Evolutionary conservation across 2,888 invertebrate genomes (phyloP).

Genomic region (Drosophila neotestacea): DNA sequence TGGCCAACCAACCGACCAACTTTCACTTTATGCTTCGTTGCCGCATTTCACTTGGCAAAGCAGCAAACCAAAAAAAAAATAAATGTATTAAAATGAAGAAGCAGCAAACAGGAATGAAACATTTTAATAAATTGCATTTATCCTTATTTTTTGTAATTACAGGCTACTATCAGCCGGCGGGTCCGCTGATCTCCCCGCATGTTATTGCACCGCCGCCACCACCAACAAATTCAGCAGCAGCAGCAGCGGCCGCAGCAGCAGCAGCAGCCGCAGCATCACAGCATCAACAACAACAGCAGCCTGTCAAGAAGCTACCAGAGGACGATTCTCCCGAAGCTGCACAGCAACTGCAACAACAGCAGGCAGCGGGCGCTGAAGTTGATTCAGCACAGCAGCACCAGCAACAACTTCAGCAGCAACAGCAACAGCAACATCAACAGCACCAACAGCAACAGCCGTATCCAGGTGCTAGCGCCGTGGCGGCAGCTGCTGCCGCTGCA

Average conservation of each 20-base stretch:
- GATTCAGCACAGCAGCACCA: constrained; percentile 63
- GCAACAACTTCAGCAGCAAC: constrained; percentile 53
- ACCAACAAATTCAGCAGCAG: constrained; percentile 56
- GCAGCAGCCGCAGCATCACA: constrained; percentile 75
- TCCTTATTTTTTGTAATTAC: constrained; percentile 64
- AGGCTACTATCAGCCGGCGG: constrained; percentile 97
- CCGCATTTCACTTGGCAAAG: constrained; percentile 63
- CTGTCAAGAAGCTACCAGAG: constrained; percentile 75
- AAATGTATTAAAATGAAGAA: neutral
- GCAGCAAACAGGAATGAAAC: neutral
- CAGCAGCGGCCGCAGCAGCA: constrained; percentile 73
- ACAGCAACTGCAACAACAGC: constrained; percentile 1
- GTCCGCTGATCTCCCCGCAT: constrained; percentile 92
- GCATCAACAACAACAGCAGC: constrained; percentile 50
- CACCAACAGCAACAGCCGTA: constrained; percentile 81
- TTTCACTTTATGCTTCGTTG: constrained; percentile 75
- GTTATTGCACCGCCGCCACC: constrained; percentile 84
- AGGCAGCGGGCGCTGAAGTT: constrained; percentile 71
- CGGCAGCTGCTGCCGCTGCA: constrained; percentile 83
- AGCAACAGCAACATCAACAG: constrained; percentile 64
- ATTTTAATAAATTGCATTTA: neutral
- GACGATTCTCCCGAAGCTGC: constrained; percentile 58
- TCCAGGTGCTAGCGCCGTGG: constrained; percentile 75
- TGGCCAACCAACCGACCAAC: constrained; percentile 61
- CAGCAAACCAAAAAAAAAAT: constrained; percentile 1